Conservation (phyloP, 92 coral and sea anemone species). For the Umimayanthus kanabou region DNA sequence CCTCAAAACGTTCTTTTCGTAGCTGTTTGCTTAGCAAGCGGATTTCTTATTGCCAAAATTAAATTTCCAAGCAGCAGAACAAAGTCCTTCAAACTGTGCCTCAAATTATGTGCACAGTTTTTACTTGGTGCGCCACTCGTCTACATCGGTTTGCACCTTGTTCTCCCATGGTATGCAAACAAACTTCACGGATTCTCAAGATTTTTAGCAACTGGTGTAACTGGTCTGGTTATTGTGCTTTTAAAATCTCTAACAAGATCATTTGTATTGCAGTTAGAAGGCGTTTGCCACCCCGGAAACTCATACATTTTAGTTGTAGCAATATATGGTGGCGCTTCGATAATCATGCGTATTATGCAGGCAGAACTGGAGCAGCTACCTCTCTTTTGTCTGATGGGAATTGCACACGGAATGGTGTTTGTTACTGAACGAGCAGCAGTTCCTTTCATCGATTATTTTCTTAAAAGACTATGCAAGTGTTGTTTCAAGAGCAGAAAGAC, state of each 20-base stretch:
- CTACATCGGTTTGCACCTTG: neutral
- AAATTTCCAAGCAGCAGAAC: neutral
- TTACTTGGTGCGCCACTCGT: neutral
- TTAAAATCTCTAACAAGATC: slow-evolving; percentile 15
- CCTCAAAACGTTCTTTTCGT: slow-evolving; percentile 29
- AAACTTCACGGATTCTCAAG: neutral
- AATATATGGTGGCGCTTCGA: slow-evolving; percentile 13
- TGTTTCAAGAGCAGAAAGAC: neutral
- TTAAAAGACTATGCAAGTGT: neutral
- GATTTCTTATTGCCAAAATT: neutral
- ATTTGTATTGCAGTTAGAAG: slow-evolving; percentile 3
- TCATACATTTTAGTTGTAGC: slow-evolving; percentile 20
- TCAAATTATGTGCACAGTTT: slow-evolving; percentile 39
- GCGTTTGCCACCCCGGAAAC: slow-evolving; percentile 42
- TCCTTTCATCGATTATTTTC: slow-evolving; percentile 6
- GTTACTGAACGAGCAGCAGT: slow-evolving; percentile 11
- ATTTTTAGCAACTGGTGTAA: slow-evolving; percentile 3
- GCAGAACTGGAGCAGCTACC: slow-evolving; percentile 39
- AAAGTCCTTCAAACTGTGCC: neutral
- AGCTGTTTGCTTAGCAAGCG: neutral
- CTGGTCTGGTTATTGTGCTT: neutral
- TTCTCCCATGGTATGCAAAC: slow-evolving; percentile 34
- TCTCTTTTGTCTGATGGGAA: slow-evolving; percentile 25
- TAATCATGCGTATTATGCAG: slow-evolving; percentile 26
- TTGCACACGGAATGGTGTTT: slow-evolving; percentile 32